Base-by-base conservation (phyloP, 2,113 vertebrate species). In the Phylloscopus whistleri region DNA sequence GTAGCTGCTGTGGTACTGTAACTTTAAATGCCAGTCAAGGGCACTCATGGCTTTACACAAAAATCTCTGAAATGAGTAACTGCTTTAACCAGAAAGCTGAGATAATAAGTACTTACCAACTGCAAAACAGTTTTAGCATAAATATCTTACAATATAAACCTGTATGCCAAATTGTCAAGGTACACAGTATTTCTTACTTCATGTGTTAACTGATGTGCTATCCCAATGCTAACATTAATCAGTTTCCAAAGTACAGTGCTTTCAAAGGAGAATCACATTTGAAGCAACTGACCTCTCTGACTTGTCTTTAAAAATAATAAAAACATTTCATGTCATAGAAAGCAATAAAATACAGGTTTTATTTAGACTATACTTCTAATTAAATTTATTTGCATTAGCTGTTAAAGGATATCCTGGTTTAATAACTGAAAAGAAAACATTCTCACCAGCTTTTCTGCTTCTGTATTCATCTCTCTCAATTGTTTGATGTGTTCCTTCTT, bases 401-500 rank as follows among this genome's bases (percentile, higher is more conserved):
- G 21, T 53, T 94, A 74, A 52, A 85, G 46, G 9, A 70, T 16
- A 67, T 26, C 84, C 37, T 90, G 52, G 33, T 66, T 75, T 78
- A 94, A 86, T 16, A 95, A 90, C 24, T 7, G 49, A 95, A 95
- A 94, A 84, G 87, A 79, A 8, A 72, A 82, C n/a, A 97, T 21
- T 88, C 95, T 98, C 98, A 99, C 99, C 99, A 99, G 95, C 96
- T 99, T 99, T 98, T 99, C 99, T 95, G 99, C 99, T 95, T 99
- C 99, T 16, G 99, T 99, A 94, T 99, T 99, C 99, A 99, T 99
- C 96, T 99, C 99, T 96, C 98, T 99, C 96, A 99, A 98, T 95
- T 99, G 99, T 96, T 99, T 99, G 96, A 99, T 99, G 97, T 99
- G 99, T 51, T 99, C 99, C 94, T 99, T 99, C 97, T 99, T 99